These are phyloP conservation scores for Nineta flava DNA, from an alignment of 2,888 invertebrate genomes.

Conservation along the genomic window DNA sequence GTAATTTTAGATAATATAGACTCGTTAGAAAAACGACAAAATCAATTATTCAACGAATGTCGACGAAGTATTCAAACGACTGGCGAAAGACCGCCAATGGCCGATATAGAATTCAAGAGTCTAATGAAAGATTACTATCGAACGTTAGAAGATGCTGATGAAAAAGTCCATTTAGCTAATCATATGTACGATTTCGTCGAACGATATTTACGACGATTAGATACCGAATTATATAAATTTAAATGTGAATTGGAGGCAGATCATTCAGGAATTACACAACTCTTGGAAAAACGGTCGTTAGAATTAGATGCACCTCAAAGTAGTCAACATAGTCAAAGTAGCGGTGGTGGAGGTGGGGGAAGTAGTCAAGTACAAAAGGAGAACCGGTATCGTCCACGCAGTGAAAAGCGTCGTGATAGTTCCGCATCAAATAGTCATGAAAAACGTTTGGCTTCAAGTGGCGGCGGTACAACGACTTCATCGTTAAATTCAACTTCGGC, in stretches of 20 bases:
- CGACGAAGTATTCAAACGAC: slow-evolving; percentile 32
- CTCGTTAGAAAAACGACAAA: slow-evolving; percentile 77
- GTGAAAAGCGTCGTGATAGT: slow-evolving; percentile 63
- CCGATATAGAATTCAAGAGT: slow-evolving; percentile 68
- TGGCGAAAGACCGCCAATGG: slow-evolving; percentile 52
- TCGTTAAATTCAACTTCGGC: slow-evolving; percentile 12
- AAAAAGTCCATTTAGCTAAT: slow-evolving; percentile 83
- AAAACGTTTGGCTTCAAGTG: slow-evolving; percentile 26
- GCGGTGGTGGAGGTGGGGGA: slow-evolving; percentile 22
- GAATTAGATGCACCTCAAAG: slow-evolving; percentile 63
- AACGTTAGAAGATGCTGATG: slow-evolving; percentile 87
- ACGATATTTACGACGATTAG: slow-evolving; percentile 76
- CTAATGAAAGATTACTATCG: slow-evolving; percentile 81
- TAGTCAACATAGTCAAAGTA: slow-evolving; percentile 19
- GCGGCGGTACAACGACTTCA: slow-evolving; percentile 11
- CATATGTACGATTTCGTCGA: slow-evolving; percentile 92
- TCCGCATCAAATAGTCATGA: slow-evolving; percentile 35
- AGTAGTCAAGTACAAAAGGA: slow-evolving; percentile 59
- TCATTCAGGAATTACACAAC: slow-evolving; percentile 93
- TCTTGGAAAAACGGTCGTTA: slow-evolving; percentile 81
- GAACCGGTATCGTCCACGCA: slow-evolving; percentile 51
- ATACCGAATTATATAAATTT: slow-evolving; percentile 86
- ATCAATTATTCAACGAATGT: slow-evolving; percentile 72
- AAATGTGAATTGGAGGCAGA: slow-evolving; percentile 98
- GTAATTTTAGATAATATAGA: slow-evolving; percentile 64